Evolutionary conservation across 37 sponge, comb jelly and placozoan species (phyloP), one percentile per base, ranked within the genome.

Genomic region (Beroe ovata): DNA sequence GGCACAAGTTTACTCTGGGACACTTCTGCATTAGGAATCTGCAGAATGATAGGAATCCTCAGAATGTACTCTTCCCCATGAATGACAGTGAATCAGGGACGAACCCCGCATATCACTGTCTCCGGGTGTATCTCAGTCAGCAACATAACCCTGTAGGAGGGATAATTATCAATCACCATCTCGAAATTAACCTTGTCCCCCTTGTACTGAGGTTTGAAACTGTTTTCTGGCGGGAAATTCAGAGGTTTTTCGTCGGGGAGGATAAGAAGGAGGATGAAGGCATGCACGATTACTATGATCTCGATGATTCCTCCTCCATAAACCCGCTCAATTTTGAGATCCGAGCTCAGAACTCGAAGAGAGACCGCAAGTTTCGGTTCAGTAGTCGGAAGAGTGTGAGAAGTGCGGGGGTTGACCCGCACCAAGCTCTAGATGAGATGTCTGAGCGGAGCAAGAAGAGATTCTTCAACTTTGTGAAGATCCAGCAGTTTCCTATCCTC

Each of bases 121-220:
- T 77, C 28, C 4, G 84, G 23, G 84, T 77, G 84, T 42, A 77
- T 54, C 84, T 77, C 26, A 77, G 84, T 42, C 84, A 77, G 84
- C 42, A 77, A 16, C 84, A 77, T 26, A 77, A 77, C 47, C 42
- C 84, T 3, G 84, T 77, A 25, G 84, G 84, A 26, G 84, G 84
- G 1, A 77, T 77, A n/a, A 77, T 77, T 25, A 77, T 77, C 28
- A 77, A 77, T 26, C 42, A 42, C n/a, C 84, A 77, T 77, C 54
- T 77, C 0, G 84, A 77, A 29, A 42, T 77, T 1, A 77, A 77
- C n/a, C 42, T 77, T 1, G 84, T 42, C 8, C 84, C 84, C 11
- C 84, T 77, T 19, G 84, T 77, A n/a, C 23, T 77, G 4, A 33
- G 84, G 84, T 42, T 77, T 40, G 84, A 77, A 42, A 42, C 42